phyloP scores from a whole-genome alignment of 2,113 vertebrate species.

The Sula dactylatra region DNA sequence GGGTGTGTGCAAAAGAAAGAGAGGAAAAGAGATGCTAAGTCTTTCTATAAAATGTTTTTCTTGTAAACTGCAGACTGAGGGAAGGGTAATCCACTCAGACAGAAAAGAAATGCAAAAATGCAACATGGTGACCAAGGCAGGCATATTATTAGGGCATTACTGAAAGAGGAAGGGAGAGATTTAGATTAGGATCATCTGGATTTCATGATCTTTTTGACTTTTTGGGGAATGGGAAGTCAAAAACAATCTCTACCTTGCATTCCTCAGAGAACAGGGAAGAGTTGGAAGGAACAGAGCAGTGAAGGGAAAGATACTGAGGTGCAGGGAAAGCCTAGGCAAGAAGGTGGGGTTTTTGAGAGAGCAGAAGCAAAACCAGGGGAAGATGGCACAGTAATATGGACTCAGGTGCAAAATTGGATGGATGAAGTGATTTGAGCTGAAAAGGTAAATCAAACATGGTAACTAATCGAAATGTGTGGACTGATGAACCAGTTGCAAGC shows the following conservation, averaged over 20 bases:
- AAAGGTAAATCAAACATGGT: neutral
- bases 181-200: neutral
- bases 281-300: neutral
- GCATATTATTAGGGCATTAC: neutral
- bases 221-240: neutral
- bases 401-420: accelerated
- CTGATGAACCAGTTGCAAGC: neutral
- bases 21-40: neutral
- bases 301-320: neutral
- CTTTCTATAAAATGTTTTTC: neutral
- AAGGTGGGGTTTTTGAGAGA: neutral
- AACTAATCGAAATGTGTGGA: neutral
- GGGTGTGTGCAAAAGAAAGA: neutral
- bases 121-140: neutral
- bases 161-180: neutral
- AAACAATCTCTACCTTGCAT: accelerated
- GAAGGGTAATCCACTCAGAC: neutral
- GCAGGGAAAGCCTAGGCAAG: neutral
- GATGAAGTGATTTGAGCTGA: neutral
- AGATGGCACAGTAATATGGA: neutral
- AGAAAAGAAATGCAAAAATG: neutral
- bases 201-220: neutral
- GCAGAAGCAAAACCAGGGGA: neutral
- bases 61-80: neutral
- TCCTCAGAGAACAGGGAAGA: neutral